Evolutionary conservation across 1,140 invertebrate genomes (phyloP).

Genomic region (Brachionus calyciflorus): DNA sequence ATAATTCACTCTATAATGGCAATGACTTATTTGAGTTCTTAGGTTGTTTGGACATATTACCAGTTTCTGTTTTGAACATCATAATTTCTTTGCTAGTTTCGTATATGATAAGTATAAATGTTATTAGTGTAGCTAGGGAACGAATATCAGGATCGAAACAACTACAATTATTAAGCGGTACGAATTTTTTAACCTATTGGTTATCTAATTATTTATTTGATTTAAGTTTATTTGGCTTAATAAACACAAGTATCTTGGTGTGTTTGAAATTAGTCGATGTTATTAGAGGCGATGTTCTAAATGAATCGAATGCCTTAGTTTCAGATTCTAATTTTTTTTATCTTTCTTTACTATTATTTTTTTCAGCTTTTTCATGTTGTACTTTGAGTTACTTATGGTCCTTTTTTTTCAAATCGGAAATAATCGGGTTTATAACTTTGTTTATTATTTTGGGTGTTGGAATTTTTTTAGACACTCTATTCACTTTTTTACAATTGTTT

Average conservation of each 20-base stretch:
- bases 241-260: neutral
- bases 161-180: slow-evolving; percentile 10
- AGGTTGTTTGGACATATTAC: slow-evolving; percentile 36
- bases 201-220: slow-evolving; percentile 32
- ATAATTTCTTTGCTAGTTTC: neutral
- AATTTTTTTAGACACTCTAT: slow-evolving; percentile 8
- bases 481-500: slow-evolving; percentile 7
- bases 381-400: slow-evolving; percentile 34
- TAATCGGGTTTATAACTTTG: slow-evolving; percentile 20
- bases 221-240: neutral
- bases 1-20: slow-evolving; percentile 9
- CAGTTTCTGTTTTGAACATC: slow-evolving; percentile 13
- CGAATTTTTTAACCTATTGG: slow-evolving; percentile 31
- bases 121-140: slow-evolving; percentile 32
- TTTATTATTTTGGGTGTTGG: slow-evolving; percentile 3
- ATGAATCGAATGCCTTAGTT: neutral
- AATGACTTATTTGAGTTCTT: slow-evolving; percentile 26
- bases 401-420: slow-evolving; percentile 32
- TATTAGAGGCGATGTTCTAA: neutral
- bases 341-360: neutral
- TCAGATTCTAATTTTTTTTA: neutral
- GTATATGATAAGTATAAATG: neutral
- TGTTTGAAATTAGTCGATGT: slow-evolving; percentile 15
- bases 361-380: slow-evolving; percentile 1
- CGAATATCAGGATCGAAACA: slow-evolving; percentile 3